These are phyloP conservation scores for Procavia capensis DNA, from an alignment of 2,113 vertebrate genomes.

Conservation along the genomic window DNA sequence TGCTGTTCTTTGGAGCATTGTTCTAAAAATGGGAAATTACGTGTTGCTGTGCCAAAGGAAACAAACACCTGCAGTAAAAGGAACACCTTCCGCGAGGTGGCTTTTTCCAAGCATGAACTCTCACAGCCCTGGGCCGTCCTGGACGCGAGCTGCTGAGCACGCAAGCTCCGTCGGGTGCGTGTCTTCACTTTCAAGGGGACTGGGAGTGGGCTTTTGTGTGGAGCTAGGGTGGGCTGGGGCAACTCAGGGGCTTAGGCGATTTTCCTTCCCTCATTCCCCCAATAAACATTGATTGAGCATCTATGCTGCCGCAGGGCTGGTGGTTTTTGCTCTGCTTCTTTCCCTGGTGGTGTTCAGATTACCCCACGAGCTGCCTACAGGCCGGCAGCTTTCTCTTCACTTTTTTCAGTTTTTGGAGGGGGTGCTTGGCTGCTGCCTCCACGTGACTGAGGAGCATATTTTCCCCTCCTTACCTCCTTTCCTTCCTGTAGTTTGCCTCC, in stretches of 20 bases:
- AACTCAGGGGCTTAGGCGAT: neutral
- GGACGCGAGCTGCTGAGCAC: fast-evolving
- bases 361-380: neutral
- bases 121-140: fast-evolving
- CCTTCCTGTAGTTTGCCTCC: too few relatives aligned
- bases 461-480: fast-evolving
- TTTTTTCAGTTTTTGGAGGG: neutral
- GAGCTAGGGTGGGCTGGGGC: neutral
- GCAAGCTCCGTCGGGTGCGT: fast-evolving
- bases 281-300: constrained; percentile 55
- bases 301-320: neutral
- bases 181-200: neutral
- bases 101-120: neutral
- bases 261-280: neutral
- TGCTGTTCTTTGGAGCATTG: constrained; percentile 71
- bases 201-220: neutral
- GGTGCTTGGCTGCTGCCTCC: neutral
- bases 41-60: constrained; percentile 51
- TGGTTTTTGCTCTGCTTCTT: neutral
- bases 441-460: neutral
- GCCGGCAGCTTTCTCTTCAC: neutral
- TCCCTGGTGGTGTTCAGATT: neutral
- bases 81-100: constrained; percentile 8
- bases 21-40: constrained; percentile 81
- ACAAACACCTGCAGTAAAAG: constrained; percentile 59